phyloP scores from a whole-genome alignment of 2,888 invertebrate genomes.

The Mesorhabditis spiculigera region DNA sequence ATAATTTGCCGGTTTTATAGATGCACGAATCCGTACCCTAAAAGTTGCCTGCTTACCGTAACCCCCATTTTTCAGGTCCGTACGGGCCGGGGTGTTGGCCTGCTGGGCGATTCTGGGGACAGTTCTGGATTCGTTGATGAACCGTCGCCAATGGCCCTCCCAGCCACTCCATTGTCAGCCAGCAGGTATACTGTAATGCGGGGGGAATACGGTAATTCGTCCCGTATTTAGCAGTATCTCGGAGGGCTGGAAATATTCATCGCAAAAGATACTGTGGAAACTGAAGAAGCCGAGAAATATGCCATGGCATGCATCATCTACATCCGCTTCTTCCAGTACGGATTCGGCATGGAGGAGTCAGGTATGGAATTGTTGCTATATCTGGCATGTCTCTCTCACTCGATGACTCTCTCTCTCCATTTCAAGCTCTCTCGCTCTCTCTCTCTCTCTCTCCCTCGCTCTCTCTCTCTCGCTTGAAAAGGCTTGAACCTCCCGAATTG shows the following conservation, averaged over 20 bases:
- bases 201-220: not conserved
- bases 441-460: too few relatives aligned
- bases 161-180: constrained; percentile 2
- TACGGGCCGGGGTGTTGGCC: constrained; percentile 11
- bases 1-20: too few relatives aligned
- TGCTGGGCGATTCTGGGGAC: constrained; percentile 34
- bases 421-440: too few relatives aligned
- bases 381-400: too few relatives aligned
- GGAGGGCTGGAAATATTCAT: constrained; percentile 39
- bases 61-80: too few relatives aligned
- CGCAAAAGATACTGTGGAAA: constrained; percentile 36
- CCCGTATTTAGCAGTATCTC: constrained; percentile 27
- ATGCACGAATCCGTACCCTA: too few relatives aligned
- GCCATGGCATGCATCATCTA: constrained; percentile 30
- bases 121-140: constrained; percentile 32
- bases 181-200: not conserved
- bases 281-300: constrained; percentile 26
- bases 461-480: too few relatives aligned
- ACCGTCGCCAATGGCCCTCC: not conserved
- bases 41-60: too few relatives aligned
- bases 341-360: constrained; percentile 39
- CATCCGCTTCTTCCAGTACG: constrained; percentile 27
- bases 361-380: constrained; percentile 11
- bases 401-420: too few relatives aligned
- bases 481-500: too few relatives aligned